These are phyloP conservation scores for Nylanderia fulva DNA, from an alignment of 1,140 invertebrate genomes.

Conservation along the genomic window DNA sequence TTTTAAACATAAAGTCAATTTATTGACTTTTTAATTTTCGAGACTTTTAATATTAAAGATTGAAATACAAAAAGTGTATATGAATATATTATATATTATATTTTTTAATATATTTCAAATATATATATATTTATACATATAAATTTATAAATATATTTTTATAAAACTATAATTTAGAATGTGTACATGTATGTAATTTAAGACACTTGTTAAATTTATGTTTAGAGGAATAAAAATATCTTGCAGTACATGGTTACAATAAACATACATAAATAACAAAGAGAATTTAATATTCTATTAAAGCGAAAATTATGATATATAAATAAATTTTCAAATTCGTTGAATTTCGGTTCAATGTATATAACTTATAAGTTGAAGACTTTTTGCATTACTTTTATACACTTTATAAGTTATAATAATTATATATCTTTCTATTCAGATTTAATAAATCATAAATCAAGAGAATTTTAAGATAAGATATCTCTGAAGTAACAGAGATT, in stretches of 20 bases:
- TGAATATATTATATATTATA: no score
- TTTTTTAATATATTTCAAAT: no score
- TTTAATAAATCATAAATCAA: neutral
- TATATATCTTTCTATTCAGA: neutral
- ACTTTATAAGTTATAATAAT: neutral
- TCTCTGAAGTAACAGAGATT: neutral
- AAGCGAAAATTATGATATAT: no score
- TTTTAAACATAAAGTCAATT: neutral
- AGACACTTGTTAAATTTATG: neutral
- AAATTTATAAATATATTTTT: no score
- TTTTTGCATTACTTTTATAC: neutral
- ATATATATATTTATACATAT: no score
- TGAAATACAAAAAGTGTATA: no score
- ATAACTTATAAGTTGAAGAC: no score
- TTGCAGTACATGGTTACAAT: no score
- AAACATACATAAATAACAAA: no score
- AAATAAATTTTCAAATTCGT: no score
- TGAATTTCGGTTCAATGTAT: no score
- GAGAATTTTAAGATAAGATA: constrained; percentile 24
- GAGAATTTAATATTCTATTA: no score
- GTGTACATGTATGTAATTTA: neutral
- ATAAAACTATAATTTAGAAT: neutral
- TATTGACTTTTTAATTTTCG: neutral
- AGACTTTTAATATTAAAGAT: neutral
- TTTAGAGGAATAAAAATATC: neutral